A percentile compares a stretch with the other conserved stretches of the same genome.
Evolutionary conservation across 2,113 vertebrate species (phyloP).

Genomic region (Amphiprion percula): DNA sequence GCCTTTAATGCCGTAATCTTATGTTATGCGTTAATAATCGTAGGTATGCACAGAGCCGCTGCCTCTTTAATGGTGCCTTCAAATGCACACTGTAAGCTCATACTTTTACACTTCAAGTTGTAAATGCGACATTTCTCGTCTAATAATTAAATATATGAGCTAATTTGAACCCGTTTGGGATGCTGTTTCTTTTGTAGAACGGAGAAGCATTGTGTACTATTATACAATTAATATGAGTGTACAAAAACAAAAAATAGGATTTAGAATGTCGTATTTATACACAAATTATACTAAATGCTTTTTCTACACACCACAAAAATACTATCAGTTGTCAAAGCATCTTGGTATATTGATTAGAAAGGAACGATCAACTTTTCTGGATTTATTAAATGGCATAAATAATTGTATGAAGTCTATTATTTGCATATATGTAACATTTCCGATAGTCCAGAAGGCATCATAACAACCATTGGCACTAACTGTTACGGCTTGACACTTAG

Average conservation of each 20-base stretch:
- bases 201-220: not conserved
- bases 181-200: not conserved
- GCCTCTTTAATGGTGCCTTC: slow-evolving; percentile 53
- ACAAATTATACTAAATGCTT: not conserved
- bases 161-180: fast-evolving
- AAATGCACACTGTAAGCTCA: not conserved
- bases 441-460: slow-evolving; percentile 41
- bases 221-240: not conserved
- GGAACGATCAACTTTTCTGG: fast-evolving
- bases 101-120: not conserved
- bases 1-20: not conserved
- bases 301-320: not conserved
- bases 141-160: not conserved
- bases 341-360: not conserved
- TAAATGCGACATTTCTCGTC: not conserved
- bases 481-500: slow-evolving; percentile 62
- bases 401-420: not conserved
- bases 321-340: not conserved
- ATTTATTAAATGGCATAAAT: not conserved
- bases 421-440: not conserved
- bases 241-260: not conserved
- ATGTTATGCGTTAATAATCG: slow-evolving; percentile 13
- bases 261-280: not conserved
- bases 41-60: not conserved
- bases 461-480: slow-evolving; percentile 30